Evolutionary conservation across 1,140 invertebrate species (phyloP).

Genomic region (Apis cerana): DNA sequence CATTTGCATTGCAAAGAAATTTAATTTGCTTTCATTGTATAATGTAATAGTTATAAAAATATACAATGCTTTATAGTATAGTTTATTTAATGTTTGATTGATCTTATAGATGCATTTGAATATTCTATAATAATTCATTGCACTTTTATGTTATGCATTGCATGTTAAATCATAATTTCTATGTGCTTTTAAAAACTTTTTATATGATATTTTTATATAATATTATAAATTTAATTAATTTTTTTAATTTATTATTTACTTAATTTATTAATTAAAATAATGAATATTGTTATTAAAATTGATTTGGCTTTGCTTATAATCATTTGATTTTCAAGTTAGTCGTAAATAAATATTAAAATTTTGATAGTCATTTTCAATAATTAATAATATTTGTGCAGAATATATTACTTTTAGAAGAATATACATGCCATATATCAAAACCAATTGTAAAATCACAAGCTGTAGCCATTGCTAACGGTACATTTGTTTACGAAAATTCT

Average conservation of each 20-base stretch:
- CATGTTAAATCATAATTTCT: background rate
- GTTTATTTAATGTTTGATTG: background rate
- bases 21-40: background rate
- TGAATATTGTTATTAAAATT: background rate
- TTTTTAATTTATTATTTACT: no score
- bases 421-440: constrained; percentile 73
- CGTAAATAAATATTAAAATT: background rate
- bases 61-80: background rate
- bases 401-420: constrained; percentile 80
- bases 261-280: background rate
- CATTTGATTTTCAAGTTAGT: background rate
- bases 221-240: background rate
- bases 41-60: no score
- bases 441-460: constrained; percentile 80
- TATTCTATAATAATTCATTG: background rate
- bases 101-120: background rate
- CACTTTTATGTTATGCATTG: background rate
- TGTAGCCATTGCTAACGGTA: constrained; percentile 81
- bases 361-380: background rate
- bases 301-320: background rate
- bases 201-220: background rate
- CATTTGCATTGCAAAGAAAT: background rate
- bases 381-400: constrained; percentile 68
- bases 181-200: background rate
- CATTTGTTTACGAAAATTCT: constrained; percentile 80